These are phyloP conservation scores for Neoniphon sammara DNA, from an alignment of 2,797 vertebrate species.

Conservation along the genomic window DNA sequence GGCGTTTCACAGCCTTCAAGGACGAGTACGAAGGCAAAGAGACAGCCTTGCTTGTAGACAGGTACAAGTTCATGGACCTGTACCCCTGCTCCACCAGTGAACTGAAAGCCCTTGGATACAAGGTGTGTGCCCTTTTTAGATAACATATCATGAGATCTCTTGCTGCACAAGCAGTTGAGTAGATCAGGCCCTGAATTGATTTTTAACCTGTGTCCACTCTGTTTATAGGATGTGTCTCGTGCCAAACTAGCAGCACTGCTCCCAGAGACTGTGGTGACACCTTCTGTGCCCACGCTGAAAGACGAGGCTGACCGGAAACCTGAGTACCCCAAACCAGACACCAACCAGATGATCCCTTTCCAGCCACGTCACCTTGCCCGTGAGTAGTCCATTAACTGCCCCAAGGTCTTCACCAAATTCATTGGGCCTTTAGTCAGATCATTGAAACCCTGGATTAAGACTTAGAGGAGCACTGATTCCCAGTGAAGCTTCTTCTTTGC, in stretches of 20 bases:
- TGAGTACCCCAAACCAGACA: conserved; percentile 98
- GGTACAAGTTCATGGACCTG: conserved; percentile 99
- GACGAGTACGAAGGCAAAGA: conserved; percentile 99
- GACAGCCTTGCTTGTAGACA: conserved; percentile 94
- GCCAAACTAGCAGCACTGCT: conserved; percentile 93
- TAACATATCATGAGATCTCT: background rate
- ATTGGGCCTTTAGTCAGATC: background rate
- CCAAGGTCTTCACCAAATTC: background rate
- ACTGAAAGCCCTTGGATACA: conserved; percentile 98
- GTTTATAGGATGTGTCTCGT: conserved; percentile 93
- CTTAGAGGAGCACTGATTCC: no score
- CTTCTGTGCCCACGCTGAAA: conserved; percentile 90
- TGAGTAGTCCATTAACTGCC: conserved; percentile 72
- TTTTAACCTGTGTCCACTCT: background rate
- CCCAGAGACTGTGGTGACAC: conserved; percentile 93
- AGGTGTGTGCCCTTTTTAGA: conserved; percentile 79
- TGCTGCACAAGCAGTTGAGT: background rate
- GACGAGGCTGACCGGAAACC: conserved; percentile 97
- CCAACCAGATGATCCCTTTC: conserved; percentile 98
- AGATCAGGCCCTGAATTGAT: background rate
- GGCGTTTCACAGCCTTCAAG: conserved; percentile 96
- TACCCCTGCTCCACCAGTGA: conserved; percentile 97
- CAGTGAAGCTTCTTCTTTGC: no score
- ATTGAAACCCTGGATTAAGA: no score
- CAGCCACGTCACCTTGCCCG: conserved; percentile 97